phyloP scores from a whole-genome alignment of 2,888 invertebrate genomes.

The Cyaniris semiargus region DNA sequence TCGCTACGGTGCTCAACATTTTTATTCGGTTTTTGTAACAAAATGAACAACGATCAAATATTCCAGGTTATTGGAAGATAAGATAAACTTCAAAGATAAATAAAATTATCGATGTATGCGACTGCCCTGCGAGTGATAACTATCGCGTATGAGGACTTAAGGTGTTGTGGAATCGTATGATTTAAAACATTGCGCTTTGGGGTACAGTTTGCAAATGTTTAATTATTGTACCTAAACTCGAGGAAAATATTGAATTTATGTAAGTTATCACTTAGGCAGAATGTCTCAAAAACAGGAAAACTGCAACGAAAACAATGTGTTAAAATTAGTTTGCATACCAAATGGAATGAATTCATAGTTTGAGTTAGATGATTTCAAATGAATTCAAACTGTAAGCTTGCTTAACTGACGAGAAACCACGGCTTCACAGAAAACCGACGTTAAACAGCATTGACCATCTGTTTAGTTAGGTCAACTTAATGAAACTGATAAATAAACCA shows the following conservation, averaged over 20 bases:
- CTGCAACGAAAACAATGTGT: not conserved
- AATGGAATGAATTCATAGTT: not conserved
- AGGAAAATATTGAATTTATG: not conserved
- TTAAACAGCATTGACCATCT: not conserved
- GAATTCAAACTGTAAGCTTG: no score
- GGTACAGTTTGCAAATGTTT: not conserved
- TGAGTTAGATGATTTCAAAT: no score
- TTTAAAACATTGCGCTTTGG: not conserved
- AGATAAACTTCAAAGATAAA: slow-evolving; percentile 51
- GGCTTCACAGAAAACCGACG: not conserved
- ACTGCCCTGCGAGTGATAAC: slow-evolving; percentile 50
- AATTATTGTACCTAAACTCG: not conserved
- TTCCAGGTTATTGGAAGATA: slow-evolving; percentile 50
- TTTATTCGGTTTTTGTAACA: slow-evolving; percentile 45
- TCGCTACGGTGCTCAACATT: slow-evolving; percentile 69
- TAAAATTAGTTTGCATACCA: not conserved
- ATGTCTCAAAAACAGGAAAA: not conserved
- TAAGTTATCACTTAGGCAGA: not conserved
- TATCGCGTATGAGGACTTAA: not conserved
- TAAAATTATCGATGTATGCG: slow-evolving; percentile 43
- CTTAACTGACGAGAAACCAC: not conserved
- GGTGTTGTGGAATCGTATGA: slow-evolving; percentile 26
- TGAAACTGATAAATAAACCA: not conserved
- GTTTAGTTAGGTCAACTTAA: no score
- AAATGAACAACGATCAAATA: slow-evolving; percentile 35